phyloP scores from a whole-genome alignment of 1,140 invertebrate genomes.

The Formica exsecta region DNA sequence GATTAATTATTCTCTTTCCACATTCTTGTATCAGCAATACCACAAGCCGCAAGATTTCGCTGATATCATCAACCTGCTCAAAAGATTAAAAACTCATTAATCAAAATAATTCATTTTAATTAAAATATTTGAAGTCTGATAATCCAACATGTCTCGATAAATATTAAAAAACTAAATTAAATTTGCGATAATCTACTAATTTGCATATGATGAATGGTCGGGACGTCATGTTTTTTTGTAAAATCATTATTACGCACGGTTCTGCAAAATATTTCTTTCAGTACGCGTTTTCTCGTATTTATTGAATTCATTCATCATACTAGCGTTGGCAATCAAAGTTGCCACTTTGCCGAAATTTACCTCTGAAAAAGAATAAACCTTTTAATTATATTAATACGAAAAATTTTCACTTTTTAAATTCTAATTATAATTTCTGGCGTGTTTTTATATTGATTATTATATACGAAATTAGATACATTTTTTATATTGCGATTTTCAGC shows the following conservation, averaged over 20 bases:
- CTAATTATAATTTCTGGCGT: too few species aligned
- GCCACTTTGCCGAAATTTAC: neutral
- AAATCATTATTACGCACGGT: neutral
- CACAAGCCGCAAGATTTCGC: neutral
- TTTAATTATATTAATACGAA: neutral
- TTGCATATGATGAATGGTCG: neutral
- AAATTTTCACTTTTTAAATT: neutral
- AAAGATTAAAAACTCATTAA: neutral
- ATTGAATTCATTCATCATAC: neutral
- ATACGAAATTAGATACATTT: too few species aligned
- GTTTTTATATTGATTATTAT: too few species aligned
- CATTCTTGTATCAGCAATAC: neutral
- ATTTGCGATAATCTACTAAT: neutral
- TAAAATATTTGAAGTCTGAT: neutral
- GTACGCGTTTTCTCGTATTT: neutral
- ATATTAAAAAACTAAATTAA: neutral
- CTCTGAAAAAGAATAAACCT: conserved; percentile 24
- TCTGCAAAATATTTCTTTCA: neutral
- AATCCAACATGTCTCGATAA: neutral
- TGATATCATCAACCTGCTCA: neutral
- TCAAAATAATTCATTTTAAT: neutral
- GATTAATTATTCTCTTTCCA: neutral
- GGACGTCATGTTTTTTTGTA: neutral
- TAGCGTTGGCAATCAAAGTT: neutral
- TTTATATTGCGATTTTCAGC: too few species aligned